Conservation (phyloP, 2,113 vertebrate genomes). For the Osmerus mordax region DNA sequence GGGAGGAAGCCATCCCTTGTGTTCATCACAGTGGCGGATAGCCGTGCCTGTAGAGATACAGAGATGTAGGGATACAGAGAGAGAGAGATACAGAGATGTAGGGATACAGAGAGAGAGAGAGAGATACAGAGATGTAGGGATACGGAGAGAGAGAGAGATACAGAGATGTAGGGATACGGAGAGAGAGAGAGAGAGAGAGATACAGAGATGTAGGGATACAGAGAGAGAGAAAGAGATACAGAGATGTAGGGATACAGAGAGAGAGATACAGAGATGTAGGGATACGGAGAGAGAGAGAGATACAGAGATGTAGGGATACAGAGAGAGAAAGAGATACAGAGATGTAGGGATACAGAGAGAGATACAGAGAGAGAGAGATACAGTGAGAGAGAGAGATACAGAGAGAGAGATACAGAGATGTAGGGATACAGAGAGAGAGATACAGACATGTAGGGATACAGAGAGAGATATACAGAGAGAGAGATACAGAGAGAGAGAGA, state of each 20-base stretch:
- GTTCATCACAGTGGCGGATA: constrained; percentile 92
- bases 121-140: background rate
- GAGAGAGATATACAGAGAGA: background rate
- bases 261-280: too few species aligned
- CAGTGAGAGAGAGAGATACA: too few species aligned
- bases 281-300: background rate
- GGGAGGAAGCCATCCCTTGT: constrained; percentile 91
- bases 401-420: too few species aligned
- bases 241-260: background rate
- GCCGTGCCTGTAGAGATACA: constrained; percentile 76
- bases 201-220: too few species aligned
- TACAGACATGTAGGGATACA: background rate
- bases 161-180: background rate
- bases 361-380: too few species aligned
- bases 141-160: background rate
- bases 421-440: background rate
- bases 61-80: background rate
- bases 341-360: background rate
- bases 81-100: background rate
- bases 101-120: background rate
- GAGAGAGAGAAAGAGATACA: too few species aligned
- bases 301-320: background rate
- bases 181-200: background rate
- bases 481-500: background rate
- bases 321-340: constrained; percentile 3